Conservation (phyloP, 35 echinoderm and acorn worm species). For the Nesometra sesokonis region DNA sequence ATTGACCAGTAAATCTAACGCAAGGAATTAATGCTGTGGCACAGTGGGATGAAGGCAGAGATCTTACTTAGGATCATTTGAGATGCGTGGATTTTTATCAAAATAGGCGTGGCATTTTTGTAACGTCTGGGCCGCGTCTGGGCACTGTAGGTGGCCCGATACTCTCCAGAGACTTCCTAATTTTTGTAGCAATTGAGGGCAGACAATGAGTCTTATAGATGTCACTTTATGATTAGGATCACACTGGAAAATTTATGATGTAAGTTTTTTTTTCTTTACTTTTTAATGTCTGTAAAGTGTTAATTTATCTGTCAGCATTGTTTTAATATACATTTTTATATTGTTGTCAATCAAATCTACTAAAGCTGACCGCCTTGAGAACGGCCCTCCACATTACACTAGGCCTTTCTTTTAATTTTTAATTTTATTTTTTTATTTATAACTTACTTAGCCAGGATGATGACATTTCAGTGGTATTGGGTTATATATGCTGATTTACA, state of each 20-base stretch:
- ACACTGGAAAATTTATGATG: background rate
- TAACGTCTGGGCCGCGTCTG: background rate
- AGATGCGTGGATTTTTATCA: background rate
- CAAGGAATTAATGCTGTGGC: background rate
- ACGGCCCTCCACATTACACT: too few species aligned
- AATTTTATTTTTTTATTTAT: too few species aligned
- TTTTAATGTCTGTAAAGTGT: too few species aligned
- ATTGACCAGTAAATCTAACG: background rate
- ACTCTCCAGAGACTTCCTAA: background rate
- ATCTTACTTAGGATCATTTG: background rate
- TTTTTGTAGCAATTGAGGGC: background rate
- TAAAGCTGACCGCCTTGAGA: too few species aligned
- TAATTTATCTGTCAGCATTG: too few species aligned
- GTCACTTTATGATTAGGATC: background rate
- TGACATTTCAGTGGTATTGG: too few species aligned
- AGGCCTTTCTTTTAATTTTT: too few species aligned
- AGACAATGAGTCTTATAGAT: background rate
- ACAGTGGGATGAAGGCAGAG: background rate
- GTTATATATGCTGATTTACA: too few species aligned
- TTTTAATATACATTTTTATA: too few species aligned
- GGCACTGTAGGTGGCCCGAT: background rate
- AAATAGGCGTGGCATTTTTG: background rate
- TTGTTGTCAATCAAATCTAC: too few species aligned
- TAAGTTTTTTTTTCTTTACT: background rate
- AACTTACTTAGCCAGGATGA: too few species aligned